A percentile compares a stretch with the other conserved stretches of the same genome.
These are phyloP conservation scores for Spea bombifrons DNA, from an alignment of 2,113 vertebrate species.

Conservation along the genomic window DNA sequence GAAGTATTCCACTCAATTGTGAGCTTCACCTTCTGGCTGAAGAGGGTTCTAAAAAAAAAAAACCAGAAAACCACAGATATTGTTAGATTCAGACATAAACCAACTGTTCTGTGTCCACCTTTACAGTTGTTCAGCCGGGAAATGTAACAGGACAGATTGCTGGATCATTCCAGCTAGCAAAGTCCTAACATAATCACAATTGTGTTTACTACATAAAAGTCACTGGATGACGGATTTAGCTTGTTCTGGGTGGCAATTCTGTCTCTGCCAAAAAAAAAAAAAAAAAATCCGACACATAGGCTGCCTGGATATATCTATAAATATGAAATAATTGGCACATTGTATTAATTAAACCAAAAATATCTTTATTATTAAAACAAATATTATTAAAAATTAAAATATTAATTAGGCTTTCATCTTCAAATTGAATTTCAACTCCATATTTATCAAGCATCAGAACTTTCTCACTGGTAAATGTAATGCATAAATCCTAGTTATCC, in stretches of 20 bases:
- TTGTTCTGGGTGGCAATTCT: neutral
- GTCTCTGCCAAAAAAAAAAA: conserved; percentile 5
- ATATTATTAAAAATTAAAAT: no score
- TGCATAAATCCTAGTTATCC: no score
- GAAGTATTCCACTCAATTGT: conserved; percentile 32
- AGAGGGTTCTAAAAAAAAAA: conserved; percentile 24
- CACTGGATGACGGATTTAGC: conserved; percentile 18
- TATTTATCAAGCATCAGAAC: no score
- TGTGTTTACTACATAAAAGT: conserved; percentile 25
- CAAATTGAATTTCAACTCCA: no score
- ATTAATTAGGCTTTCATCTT: no score
- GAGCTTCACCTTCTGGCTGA: conserved; percentile 8
- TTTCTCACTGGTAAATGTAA: no score
- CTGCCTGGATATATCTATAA: neutral
- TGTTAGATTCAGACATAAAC: conserved; percentile 23
- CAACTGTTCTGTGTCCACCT: conserved; percentile 1
- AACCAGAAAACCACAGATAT: neutral
- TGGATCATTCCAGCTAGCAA: conserved; percentile 29
- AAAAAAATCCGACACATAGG: neutral
- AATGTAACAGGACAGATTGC: conserved; percentile 17
- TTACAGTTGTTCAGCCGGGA: conserved; percentile 3
- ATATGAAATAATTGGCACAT: no score
- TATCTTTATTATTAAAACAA: no score
- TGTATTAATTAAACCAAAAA: no score
- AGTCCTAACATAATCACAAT: conserved; percentile 25